Evolutionary conservation across 2,113 vertebrate genomes (phyloP), one percentile per base, ranked within the genome.

Genomic region (Toxotes jaculatrix): DNA sequence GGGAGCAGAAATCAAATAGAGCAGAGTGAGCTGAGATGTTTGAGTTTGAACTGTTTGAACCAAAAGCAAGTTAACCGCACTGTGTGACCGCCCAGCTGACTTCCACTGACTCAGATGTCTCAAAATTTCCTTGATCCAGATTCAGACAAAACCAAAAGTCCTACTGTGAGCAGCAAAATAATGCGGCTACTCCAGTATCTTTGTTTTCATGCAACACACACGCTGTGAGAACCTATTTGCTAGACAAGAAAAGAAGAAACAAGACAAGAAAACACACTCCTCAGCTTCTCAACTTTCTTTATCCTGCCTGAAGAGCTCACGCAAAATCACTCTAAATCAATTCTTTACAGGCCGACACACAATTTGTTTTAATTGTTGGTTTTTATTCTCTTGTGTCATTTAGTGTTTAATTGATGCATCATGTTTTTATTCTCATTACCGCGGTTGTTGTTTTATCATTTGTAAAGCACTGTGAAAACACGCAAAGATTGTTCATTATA

Each of bases 21-120:
- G 77, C 55, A 42, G 38, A 66, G 36, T 4, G 80, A 68, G 65
- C 43, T 5, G 51, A 62, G 34, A 62, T 57, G 72, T 60, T 45
- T 21, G 11, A 14, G 60, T 56, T 43, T 85, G 40, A 85, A 64
- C 43, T 5, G 5, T 32, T 72, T 61, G 27, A 80, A 77, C 42
- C 7, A 67, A 49, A 49, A 19, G 16, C 47, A 3, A 49, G 47
- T 49, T 19, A 47, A 14, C 45, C 4, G 45, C 45, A 5, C 45
- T 47, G 45, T 14, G 45, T 47, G 45, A 47, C 4, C 16, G 45
- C 14, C 45, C 45, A 5, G 43, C 12, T 45, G 11, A 45, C 12
- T 45, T 45, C 43, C 43, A 45, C 43, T 9, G 43, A 45, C 43
- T 47, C 14, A 16, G 47, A 49, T 49, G 47, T 17, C 47, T 49